Evolutionary conservation across 2,888 invertebrate genomes (phyloP).

Genomic region (Synergus itoensis): DNA sequence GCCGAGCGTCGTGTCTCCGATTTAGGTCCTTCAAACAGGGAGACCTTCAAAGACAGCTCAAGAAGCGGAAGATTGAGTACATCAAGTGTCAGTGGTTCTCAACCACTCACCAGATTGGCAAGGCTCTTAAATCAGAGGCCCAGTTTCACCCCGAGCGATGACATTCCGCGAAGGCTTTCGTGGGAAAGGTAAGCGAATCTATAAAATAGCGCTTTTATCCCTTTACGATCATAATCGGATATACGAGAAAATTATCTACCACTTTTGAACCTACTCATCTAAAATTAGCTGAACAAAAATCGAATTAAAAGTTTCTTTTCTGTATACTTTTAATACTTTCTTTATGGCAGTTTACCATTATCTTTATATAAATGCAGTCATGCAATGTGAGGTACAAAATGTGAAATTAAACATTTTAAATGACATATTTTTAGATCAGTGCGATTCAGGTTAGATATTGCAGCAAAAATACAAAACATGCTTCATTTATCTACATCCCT

Average conservation of each 20-base stretch:
- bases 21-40: conserved; percentile 64
- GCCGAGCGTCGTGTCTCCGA: conserved; percentile 72
- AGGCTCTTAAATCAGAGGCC: conserved; percentile 80
- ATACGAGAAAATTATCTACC: not conserved
- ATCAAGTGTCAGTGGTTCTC: conserved; percentile 73
- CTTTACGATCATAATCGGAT: conserved; percentile 1
- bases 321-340: no score
- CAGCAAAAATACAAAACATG: no score
- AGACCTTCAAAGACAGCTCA: conserved; percentile 64
- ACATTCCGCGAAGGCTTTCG: conserved; percentile 79
- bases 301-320: no score
- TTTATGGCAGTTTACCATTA: no score
- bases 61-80: conserved; percentile 68
- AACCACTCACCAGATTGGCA: conserved; percentile 80
- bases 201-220: not conserved
- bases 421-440: no score
- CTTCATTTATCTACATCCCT: no score
- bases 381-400: no score
- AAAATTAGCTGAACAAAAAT: no score
- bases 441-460: no score
- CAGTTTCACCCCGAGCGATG: conserved; percentile 76
- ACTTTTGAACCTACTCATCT: no score
- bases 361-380: no score
- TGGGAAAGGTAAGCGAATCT: conserved; percentile 79
- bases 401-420: no score